These are phyloP conservation scores for Talpa occidentalis DNA, from an alignment of 2,113 vertebrate genomes.

Conservation along the genomic window DNA sequence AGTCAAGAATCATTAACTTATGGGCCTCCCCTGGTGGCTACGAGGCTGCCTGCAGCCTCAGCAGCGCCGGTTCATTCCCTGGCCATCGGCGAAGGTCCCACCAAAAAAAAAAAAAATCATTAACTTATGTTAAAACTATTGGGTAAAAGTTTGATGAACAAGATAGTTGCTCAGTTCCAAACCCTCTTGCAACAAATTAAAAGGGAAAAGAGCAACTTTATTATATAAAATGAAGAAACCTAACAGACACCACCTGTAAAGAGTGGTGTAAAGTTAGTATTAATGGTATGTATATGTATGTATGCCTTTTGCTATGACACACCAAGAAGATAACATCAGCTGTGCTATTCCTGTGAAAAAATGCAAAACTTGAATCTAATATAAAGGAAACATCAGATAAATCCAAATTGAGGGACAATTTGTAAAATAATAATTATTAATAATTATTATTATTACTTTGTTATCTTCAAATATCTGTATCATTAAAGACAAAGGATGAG, in stretches of 20 bases:
- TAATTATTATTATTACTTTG: no score
- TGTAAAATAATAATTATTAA: background rate
- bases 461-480: background rate
- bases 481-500: background rate
- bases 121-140: background rate
- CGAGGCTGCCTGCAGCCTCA: no score
- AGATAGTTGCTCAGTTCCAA: background rate
- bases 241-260: background rate
- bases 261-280: background rate
- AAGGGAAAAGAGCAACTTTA: background rate
- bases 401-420: background rate
- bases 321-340: background rate
- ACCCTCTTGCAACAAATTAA: slow-evolving; percentile 14
- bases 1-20: background rate
- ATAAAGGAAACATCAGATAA: slow-evolving; percentile 7
- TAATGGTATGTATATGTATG: background rate
- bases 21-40: no score
- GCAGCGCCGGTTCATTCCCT: no score
- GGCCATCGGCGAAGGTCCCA: no score
- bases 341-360: background rate
- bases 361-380: background rate
- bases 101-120: no score
- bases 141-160: background rate
- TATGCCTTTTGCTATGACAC: background rate
- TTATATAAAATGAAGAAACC: background rate